phyloP scores from a whole-genome alignment of 2,888 invertebrate genomes.

The Ditula angustiorana region DNA sequence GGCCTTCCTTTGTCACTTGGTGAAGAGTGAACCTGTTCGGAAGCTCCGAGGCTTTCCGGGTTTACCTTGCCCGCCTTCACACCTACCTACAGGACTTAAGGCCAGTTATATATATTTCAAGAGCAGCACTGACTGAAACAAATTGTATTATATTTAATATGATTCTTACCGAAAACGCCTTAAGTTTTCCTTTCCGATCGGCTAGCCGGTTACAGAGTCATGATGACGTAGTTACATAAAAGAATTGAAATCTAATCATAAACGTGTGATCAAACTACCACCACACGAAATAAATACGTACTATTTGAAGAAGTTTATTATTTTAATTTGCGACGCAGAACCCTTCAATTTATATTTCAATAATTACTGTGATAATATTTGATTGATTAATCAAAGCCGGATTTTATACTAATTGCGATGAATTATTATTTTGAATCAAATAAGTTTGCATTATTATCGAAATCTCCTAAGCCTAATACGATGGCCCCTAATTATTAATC shows the following conservation, averaged over 20 bases:
- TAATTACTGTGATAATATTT: constrained; percentile 40
- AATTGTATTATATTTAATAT: too few species aligned
- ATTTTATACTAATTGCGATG: constrained; percentile 32
- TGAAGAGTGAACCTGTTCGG: too few species aligned
- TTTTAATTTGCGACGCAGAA: constrained; percentile 29
- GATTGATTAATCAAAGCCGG: constrained; percentile 35
- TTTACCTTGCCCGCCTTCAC: too few species aligned
- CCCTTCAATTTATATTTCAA: constrained; percentile 31
- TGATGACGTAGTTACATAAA: constrained; percentile 27
- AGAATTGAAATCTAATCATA: constrained; percentile 9
- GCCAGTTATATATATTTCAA: too few species aligned
- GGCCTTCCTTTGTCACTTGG: too few species aligned
- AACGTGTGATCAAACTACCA: constrained; percentile 23
- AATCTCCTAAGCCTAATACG: constrained; percentile 17
- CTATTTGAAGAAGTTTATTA: constrained; percentile 20
- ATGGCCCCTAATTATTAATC: constrained; percentile 18
- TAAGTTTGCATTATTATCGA: constrained; percentile 23
- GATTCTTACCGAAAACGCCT: too few species aligned
- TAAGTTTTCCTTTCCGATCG: too few species aligned
- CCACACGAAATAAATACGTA: constrained; percentile 18
- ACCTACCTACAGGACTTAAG: too few species aligned
- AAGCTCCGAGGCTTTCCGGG: too few species aligned
- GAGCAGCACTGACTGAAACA: too few species aligned
- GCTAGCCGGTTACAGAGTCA: too few species aligned
- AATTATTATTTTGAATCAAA: constrained; percentile 23